Conservation (phyloP, 1,140 invertebrate genomes). For the Trichomalopsis sarcophagae region DNA sequence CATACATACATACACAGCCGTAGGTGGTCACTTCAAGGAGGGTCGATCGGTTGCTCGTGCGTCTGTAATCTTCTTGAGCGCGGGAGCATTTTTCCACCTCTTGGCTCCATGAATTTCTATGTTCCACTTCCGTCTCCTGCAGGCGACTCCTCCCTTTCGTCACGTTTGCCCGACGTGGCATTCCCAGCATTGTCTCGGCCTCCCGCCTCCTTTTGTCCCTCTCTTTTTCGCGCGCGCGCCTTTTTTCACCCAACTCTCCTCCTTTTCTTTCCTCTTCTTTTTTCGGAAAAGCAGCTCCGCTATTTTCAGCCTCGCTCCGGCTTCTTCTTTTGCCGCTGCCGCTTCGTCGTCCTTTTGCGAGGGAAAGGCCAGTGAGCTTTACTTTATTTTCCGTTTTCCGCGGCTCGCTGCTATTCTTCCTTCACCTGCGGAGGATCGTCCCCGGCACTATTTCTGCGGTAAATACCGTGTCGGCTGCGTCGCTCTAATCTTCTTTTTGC, state of each 20-base stretch:
- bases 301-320: constrained; percentile 4
- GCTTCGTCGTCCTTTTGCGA: neutral
- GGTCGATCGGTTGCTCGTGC: neutral
- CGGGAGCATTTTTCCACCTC: constrained; percentile 59
- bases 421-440: constrained; percentile 20
- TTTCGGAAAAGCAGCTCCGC: constrained; percentile 12
- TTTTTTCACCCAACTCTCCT: constrained; percentile 1
- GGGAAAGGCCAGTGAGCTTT: neutral
- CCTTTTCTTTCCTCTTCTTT: neutral
- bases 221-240: neutral
- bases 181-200: constrained; percentile 38
- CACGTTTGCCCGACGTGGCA: constrained; percentile 52
- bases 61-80: constrained; percentile 62
- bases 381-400: constrained; percentile 13
- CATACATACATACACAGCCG: neutral
- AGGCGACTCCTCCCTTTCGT: constrained; percentile 38
- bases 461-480: constrained; percentile 25
- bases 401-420: neutral
- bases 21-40: neutral
- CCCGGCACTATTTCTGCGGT: constrained; percentile 16
- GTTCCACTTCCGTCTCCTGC: constrained; percentile 53
- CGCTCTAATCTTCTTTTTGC: neutral
- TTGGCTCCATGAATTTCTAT: constrained; percentile 61
- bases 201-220: constrained; percentile 19
- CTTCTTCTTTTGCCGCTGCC: neutral